Conservation (phyloP, 2,888 invertebrate genomes). For the Drosophila borealis region DNA sequence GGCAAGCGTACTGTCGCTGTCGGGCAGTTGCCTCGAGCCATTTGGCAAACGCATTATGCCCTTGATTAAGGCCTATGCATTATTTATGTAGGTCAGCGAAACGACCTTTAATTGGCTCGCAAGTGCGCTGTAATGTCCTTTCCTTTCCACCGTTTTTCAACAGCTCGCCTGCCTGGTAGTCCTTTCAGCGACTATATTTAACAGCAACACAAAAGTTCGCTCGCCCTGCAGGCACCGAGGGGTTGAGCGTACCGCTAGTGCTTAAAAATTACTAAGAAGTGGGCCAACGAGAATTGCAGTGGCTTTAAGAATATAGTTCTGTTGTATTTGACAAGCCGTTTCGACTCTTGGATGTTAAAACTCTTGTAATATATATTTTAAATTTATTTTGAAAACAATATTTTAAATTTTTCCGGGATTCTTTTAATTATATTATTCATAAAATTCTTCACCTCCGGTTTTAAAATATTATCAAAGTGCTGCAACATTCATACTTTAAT, state of each 20-base stretch:
- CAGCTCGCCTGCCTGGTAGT: slow-evolving; percentile 7
- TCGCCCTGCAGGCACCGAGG: not conserved
- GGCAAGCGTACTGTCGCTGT: slow-evolving; percentile 30
- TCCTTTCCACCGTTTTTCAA: slow-evolving; percentile 8
- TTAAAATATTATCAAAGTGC: too few species aligned
- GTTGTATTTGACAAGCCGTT: slow-evolving; percentile 1
- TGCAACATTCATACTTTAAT: too few species aligned
- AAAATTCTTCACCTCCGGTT: not conserved
- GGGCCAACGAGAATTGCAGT: slow-evolving; percentile 21
- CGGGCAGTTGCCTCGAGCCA: slow-evolving; percentile 52
- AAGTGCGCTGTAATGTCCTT: slow-evolving; percentile 62
- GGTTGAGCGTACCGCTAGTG: slow-evolving; percentile 6
- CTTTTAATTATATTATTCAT: not conserved
- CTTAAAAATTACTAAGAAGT: slow-evolving; percentile 18
- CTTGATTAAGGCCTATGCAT: slow-evolving; percentile 75
- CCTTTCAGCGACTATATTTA: slow-evolving; percentile 42
- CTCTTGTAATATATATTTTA: not conserved
- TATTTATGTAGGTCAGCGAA: slow-evolving; percentile 75
- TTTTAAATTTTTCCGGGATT: not conserved
- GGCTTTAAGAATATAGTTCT: slow-evolving; percentile 12
- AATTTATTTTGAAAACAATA: not conserved
- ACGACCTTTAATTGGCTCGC: slow-evolving; percentile 74
- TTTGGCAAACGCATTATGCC: slow-evolving; percentile 67
- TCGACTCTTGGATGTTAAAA: not conserved
- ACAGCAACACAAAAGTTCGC: slow-evolving; percentile 39